phyloP scores from a whole-genome alignment of 2,888 invertebrate genomes.

The Luperina nickerlii region DNA sequence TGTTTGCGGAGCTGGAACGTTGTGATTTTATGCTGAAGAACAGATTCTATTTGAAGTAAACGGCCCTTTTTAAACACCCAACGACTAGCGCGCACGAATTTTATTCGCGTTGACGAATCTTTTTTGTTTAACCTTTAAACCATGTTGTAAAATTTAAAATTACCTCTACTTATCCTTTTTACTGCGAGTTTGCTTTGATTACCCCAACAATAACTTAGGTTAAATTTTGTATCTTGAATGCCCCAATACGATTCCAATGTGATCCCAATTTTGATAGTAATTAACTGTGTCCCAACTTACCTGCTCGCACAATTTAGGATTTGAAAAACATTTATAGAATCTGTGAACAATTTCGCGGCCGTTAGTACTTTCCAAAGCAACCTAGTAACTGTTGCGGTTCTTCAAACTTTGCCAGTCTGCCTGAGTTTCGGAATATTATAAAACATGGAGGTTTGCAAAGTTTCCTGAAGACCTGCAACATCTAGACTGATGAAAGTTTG shows the following conservation, averaged over 20 bases:
- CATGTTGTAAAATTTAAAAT: no score
- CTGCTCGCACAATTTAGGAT: background rate
- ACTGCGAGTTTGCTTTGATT: no score
- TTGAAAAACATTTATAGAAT: background rate
- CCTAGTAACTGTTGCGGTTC: background rate
- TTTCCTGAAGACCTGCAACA: background rate
- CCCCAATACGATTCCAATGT: no score
- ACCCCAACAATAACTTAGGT: background rate
- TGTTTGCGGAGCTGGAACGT: no score
- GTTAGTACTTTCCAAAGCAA: background rate
- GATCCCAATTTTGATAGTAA: background rate
- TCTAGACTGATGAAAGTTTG: background rate
- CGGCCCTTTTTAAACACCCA: no score
- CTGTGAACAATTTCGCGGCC: constrained; percentile 1
- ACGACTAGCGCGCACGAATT: no score
- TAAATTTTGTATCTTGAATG: background rate
- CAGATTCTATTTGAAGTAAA: no score
- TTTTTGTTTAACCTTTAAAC: no score
- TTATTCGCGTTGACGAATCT: no score
- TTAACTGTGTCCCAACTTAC: background rate
- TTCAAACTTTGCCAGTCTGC: background rate
- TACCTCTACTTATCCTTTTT: no score
- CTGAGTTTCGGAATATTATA: background rate
- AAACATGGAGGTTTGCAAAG: constrained; percentile 6
- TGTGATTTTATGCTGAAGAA: no score